Evolutionary conservation across 2,888 invertebrate species (phyloP).

Genomic region (Ceraclea dissimilis): DNA sequence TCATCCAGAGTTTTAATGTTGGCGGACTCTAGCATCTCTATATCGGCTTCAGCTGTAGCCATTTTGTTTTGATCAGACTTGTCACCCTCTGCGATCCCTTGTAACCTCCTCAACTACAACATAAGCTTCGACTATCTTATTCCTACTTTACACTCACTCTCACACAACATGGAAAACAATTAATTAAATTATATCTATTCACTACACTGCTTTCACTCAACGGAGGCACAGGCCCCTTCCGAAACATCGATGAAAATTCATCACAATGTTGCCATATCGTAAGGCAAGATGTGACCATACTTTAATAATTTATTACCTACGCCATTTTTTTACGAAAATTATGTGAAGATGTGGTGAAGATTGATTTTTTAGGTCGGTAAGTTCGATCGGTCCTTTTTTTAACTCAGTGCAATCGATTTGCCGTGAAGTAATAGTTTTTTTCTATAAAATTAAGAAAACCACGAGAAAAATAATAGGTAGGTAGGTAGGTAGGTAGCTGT

Average conservation of each 20-base stretch:
- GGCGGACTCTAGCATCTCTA: slow-evolving; percentile 22
- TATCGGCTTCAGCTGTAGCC: slow-evolving; percentile 21
- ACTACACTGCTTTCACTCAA: slow-evolving; percentile 20
- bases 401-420: too few relatives aligned
- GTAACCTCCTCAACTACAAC: slow-evolving; percentile 12
- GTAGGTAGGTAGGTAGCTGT: too few relatives aligned
- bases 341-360: too few relatives aligned
- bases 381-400: too few relatives aligned
- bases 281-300: too few relatives aligned
- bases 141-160: slow-evolving; percentile 12
- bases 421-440: too few relatives aligned
- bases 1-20: slow-evolving; percentile 22
- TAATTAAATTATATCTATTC: slow-evolving; percentile 18
- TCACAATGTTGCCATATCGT: slow-evolving; percentile 6
- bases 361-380: too few relatives aligned
- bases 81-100: slow-evolving; percentile 14
- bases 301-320: too few relatives aligned
- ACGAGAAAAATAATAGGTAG: too few relatives aligned
- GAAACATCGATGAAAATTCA: slow-evolving; percentile 25
- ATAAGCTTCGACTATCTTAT: slow-evolving; percentile 15
- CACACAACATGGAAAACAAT: slow-evolving; percentile 15
- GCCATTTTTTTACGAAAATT: too few relatives aligned
- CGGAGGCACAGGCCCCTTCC: slow-evolving; percentile 13
- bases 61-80: slow-evolving; percentile 17
- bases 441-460: too few relatives aligned